These are phyloP conservation scores for Iphiclides podalirius DNA, from an alignment of 2,888 invertebrate genomes.

Conservation along the genomic window DNA sequence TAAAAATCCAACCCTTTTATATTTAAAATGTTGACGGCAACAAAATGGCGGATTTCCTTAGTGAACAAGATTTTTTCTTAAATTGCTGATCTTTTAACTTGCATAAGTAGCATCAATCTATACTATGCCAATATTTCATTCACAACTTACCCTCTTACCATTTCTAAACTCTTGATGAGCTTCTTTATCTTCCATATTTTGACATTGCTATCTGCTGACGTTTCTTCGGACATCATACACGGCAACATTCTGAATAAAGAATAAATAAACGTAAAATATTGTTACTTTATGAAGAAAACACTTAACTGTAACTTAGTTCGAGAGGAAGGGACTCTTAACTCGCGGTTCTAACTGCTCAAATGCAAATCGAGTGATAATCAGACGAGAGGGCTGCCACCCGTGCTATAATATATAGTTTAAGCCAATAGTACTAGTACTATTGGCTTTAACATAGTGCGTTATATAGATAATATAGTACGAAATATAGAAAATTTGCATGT, in stretches of 20 bases:
- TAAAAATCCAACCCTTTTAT: no score
- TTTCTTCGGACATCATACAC: constrained; percentile 90
- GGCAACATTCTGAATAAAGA: constrained; percentile 50
- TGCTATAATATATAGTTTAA: no score
- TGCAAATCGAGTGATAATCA: constrained; percentile 76
- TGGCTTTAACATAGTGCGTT: no score
- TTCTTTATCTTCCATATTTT: constrained; percentile 99
- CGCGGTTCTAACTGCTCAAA: constrained; percentile 65
- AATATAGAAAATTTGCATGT: no score
- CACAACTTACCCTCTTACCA: constrained; percentile 96
- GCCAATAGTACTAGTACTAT: no score
- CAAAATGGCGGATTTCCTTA: no score
- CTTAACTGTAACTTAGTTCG: constrained; percentile 48
- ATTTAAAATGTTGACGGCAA: constrained; percentile 56
- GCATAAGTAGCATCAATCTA: constrained; percentile 21
- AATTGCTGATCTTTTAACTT: no score
- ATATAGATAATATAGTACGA: no score
- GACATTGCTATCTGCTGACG: constrained; percentile 98
- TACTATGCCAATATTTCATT: constrained; percentile 7
- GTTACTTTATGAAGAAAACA: no score
- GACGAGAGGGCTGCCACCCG: no score
- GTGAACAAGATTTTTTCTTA: constrained; percentile 29
- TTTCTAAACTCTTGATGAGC: constrained; percentile 99
- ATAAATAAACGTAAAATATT: constrained; percentile 50
- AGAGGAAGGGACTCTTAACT: constrained; percentile 55